A percentile compares a stretch with the other conserved stretches of the same genome.
Evolutionary conservation across 2,888 invertebrate species (phyloP).

Genomic region (Tetragonula carbonaria): DNA sequence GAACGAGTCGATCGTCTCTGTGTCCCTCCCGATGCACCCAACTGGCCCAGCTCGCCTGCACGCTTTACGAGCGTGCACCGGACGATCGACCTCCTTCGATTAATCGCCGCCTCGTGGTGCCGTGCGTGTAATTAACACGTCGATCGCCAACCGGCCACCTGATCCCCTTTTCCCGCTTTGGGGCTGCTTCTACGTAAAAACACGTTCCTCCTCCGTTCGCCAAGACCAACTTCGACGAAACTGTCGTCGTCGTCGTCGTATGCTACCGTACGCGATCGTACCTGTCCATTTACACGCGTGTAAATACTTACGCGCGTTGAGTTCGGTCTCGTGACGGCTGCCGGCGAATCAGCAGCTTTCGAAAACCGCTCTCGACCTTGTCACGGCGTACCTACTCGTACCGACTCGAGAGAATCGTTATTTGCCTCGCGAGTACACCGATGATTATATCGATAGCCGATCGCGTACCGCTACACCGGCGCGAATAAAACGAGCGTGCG

Average conservation of each 20-base stretch:
- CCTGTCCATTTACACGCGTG: neutral
- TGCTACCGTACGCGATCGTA: too few species aligned
- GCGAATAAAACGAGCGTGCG: conserved; percentile 6
- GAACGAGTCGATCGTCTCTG: conserved; percentile 36
- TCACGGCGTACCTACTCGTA: conserved; percentile 42
- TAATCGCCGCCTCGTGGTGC: conserved; percentile 55
- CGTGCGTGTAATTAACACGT: conserved; percentile 69
- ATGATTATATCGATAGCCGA: conserved; percentile 71
- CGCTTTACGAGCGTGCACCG: conserved; percentile 60
- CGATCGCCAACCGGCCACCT: conserved; percentile 45
- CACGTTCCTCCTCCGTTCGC: neutral
- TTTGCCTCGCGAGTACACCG: conserved; percentile 71
- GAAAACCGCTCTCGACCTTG: conserved; percentile 47
- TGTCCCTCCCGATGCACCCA: conserved; percentile 22
- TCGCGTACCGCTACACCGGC: conserved; percentile 28
- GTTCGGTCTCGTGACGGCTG: neutral
- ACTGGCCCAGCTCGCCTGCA: conserved; percentile 1
- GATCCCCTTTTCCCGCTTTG: conserved; percentile 24
- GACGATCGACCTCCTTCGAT: conserved; percentile 70
- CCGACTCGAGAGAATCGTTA: conserved; percentile 62
- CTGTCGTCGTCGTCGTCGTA: neutral
- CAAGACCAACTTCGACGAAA: neutral
- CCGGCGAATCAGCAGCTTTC: neutral
- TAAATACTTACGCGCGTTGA: neutral
- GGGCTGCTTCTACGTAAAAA: neutral